Conservation (phyloP, 2,113 vertebrate genomes). For the Alligator mississippiensis region DNA sequence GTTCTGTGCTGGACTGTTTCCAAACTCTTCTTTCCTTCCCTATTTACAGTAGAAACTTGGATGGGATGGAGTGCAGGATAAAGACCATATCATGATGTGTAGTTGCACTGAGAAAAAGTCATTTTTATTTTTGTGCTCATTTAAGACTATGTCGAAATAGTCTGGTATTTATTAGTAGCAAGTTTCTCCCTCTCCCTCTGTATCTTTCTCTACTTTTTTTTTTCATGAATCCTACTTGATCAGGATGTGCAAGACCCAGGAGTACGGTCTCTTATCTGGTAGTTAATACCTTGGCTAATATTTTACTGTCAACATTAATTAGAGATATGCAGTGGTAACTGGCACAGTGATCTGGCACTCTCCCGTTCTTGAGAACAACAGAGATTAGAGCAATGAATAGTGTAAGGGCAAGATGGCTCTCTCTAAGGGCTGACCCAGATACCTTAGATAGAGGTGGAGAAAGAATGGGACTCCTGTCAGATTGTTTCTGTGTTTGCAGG, state of each 20-base stretch:
- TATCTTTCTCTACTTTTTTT: background rate
- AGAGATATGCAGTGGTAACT: constrained; percentile 21
- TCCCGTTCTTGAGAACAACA: background rate
- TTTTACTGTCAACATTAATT: constrained; percentile 49
- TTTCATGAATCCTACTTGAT: background rate
- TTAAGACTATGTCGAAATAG: constrained; percentile 32
- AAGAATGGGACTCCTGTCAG: background rate
- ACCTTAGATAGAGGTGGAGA: constrained; percentile 7
- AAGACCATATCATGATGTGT: background rate
- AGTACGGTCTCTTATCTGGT: constrained; percentile 15
- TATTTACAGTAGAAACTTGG: background rate
- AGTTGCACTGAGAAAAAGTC: background rate
- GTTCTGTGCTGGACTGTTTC: too few species aligned
- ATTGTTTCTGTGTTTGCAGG: background rate
- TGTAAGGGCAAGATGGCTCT: background rate
- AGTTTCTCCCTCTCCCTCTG: background rate
- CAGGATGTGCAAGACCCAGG: constrained; percentile 9
- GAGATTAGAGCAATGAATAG: background rate
- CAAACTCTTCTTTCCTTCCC: background rate
- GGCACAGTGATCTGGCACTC: background rate
- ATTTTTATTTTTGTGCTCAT: background rate
- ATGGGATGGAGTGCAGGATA: background rate
- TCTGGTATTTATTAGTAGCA: background rate
- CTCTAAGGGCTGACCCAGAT: constrained; percentile 7
- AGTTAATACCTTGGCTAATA: background rate